phyloP scores from a whole-genome alignment of 2,797 vertebrate genomes.

The Rhyacichthys aspro region DNA sequence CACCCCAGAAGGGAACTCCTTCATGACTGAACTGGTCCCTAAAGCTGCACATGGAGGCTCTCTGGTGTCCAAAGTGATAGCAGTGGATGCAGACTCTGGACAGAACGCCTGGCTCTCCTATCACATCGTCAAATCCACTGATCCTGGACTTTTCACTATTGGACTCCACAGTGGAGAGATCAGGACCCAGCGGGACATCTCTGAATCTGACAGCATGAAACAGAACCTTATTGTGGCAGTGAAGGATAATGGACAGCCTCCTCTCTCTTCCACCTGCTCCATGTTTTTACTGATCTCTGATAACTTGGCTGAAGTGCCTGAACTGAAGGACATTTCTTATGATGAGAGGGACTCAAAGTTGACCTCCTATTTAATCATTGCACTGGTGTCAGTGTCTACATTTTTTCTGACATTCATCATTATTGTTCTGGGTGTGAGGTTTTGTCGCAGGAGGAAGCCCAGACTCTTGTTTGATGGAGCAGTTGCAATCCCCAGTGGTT shows the following conservation, averaged over 20 bases:
- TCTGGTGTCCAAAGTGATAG: no score
- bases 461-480: slow-evolving; percentile 27
- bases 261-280: slow-evolving; percentile 79
- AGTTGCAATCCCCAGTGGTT: slow-evolving; percentile 41
- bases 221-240: slow-evolving; percentile 80
- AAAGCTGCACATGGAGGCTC: neutral
- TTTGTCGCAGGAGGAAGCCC: slow-evolving; percentile 52
- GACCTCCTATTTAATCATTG: slow-evolving; percentile 83
- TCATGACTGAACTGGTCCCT: slow-evolving; percentile 53
- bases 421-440: slow-evolving; percentile 48
- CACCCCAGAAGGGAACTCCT: slow-evolving; percentile 42
- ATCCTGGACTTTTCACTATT: slow-evolving; percentile 84
- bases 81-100: no score
- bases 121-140: slow-evolving; percentile 79
- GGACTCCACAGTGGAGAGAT: slow-evolving; percentile 68
- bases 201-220: slow-evolving; percentile 61
- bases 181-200: slow-evolving; percentile 79
- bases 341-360: slow-evolving; percentile 74
- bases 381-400: slow-evolving; percentile 84
- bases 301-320: slow-evolving; percentile 74
- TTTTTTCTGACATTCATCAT: slow-evolving; percentile 76
- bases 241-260: slow-evolving; percentile 73
- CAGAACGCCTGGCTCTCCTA: slow-evolving; percentile 81
- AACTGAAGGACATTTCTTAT: slow-evolving; percentile 71
- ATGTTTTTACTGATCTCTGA: slow-evolving; percentile 78